Evolutionary conservation across 2,888 invertebrate species (phyloP), one percentile per base, ranked within the genome.

Genomic region (Fabriciana adippe): DNA sequence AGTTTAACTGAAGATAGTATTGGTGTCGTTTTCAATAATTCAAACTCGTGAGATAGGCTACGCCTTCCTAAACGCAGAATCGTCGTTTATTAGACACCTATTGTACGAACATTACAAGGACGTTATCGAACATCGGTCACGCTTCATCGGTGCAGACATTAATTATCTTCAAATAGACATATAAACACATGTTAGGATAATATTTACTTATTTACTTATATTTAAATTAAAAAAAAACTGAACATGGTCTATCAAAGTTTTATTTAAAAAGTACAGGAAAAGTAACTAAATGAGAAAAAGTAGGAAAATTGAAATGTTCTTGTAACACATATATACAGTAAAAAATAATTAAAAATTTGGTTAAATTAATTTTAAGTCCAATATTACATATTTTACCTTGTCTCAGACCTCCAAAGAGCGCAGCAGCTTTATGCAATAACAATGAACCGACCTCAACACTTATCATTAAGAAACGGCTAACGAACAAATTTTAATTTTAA

Each of bases 391-490:
- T 59, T 78, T 87, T 83, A 84, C 88, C 87, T 88, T 89, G 88
- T 81, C 81, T 82, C 82, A 84, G 83, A 83, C 87, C 85, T 85
- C 84, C 79, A 79, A 70, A 72, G 77, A 77, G 74, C 75, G 71
- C 78, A 76, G 76, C 79, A 80, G 76, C 74, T 75, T 76, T 76
- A 76, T 81, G 73, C 78, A 80, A 79, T 75, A 81, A 85, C 89
- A 89, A 89, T 88, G 79, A 80, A 76, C 72, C 79, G 88, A 83
- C 89, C 89, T 88, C 83, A 80, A 84, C 76, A 81, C 76, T 87
- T 84, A 86, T 86, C 83, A 84, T 88, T 87, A 85, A 84, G 80
- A 78, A 79, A 80, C 78, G 66, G 70, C 78, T 81, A 79, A 84
- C 78, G 81, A 88, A 85, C 79, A 81, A 78, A 83, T 83, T 81